Evolutionary conservation across 2,113 vertebrate species (phyloP).

Genomic region (Axis porcinus): DNA sequence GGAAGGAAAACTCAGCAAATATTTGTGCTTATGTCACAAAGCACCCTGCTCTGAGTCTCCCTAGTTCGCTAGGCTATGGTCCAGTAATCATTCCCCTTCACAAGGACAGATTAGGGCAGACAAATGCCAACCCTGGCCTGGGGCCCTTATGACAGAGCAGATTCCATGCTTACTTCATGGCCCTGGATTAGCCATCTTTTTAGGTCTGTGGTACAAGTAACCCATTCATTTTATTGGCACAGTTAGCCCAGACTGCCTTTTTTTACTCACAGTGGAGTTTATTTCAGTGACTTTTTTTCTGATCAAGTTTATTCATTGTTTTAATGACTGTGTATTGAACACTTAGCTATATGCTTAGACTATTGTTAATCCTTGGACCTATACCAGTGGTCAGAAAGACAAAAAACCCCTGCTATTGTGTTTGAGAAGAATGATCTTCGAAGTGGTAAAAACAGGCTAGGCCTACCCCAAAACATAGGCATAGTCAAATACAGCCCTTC

Average conservation of each 20-base stretch:
- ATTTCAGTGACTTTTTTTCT: constrained; percentile 9
- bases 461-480: neutral
- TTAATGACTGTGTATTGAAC: constrained; percentile 4
- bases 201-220: neutral
- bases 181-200: neutral
- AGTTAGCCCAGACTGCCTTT: neutral
- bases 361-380: neutral
- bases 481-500: neutral
- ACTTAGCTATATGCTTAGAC: neutral
- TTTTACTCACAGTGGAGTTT: constrained; percentile 7
- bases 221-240: constrained; percentile 15
- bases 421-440: neutral
- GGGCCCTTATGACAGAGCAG: neutral
- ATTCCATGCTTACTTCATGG: neutral
- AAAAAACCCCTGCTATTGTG: neutral
- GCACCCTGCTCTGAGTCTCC: neutral
- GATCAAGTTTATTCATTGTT: neutral
- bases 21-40: neutral
- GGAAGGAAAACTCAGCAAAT: neutral
- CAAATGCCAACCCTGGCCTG: neutral
- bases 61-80: neutral
- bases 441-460: neutral
- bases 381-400: neutral
- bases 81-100: neutral
- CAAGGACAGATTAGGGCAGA: neutral